Evolutionary conservation across 2,888 invertebrate species (phyloP).

Genomic region (Zootermopsis nevadensis): DNA sequence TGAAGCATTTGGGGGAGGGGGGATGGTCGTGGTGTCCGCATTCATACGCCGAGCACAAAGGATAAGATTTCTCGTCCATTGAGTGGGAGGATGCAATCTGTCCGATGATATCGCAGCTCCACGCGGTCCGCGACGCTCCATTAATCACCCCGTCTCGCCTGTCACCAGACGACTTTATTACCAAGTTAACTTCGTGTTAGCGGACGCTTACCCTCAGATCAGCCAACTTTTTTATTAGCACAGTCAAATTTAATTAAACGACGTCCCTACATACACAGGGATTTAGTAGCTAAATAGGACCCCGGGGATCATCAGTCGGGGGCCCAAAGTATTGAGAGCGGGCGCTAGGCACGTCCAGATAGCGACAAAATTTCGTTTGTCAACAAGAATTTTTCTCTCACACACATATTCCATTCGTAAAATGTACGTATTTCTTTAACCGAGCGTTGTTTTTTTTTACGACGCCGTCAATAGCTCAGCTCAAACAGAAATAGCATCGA

Average conservation of each 20-base stretch:
- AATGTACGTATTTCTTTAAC: no score
- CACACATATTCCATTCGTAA: no score
- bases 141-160: slow-evolving; percentile 18
- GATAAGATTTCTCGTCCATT: neutral
- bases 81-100: neutral
- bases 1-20: no score
- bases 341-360: no score
- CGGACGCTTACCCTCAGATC: neutral
- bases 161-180: slow-evolving; percentile 32
- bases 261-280: neutral
- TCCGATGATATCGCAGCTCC: neutral
- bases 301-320: no score
- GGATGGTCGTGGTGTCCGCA: no score
- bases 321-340: no score
- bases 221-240: slow-evolving; percentile 1
- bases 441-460: no score
- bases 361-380: no score
- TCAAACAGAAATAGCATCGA: no score
- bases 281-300: neutral
- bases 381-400: no score
- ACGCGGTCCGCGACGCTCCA: neutral
- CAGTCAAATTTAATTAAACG: slow-evolving; percentile 7
- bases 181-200: slow-evolving; percentile 3
- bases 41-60: neutral
- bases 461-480: no score